These are phyloP conservation scores for Clarias laeviceps DNA, from an alignment of 2,797 vertebrate species.

Conservation along the genomic window DNA sequence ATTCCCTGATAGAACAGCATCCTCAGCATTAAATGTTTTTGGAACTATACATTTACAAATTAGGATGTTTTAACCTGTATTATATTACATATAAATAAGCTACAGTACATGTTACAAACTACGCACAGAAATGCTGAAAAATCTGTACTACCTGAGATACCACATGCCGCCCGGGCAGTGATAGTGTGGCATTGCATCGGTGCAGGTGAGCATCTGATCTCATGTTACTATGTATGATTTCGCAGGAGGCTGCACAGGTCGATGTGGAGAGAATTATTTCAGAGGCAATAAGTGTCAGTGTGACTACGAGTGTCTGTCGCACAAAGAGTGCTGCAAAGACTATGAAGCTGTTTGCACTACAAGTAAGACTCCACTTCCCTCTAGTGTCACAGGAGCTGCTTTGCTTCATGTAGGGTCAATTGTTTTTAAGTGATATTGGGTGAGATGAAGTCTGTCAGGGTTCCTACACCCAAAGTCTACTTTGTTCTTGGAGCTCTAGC, in stretches of 20 bases:
- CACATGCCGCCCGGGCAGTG: too few relatives aligned
- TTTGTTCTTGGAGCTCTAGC: background rate
- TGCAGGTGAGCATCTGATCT: background rate
- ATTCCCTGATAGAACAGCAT: background rate
- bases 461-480: background rate
- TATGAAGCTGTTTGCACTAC: slow-evolving; percentile 83
- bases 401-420: background rate
- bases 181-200: background rate
- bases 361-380: slow-evolving; percentile 71
- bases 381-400: background rate
- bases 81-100: background rate
- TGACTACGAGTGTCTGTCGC: slow-evolving; percentile 86
- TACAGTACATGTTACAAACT: too few relatives aligned
- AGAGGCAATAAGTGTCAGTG: slow-evolving; percentile 87
- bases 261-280: slow-evolving; percentile 87
- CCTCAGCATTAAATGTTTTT: background rate
- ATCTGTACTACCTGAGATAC: background rate
- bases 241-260: slow-evolving; percentile 82
- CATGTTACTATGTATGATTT: background rate
- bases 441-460: background rate
- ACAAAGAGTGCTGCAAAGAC: slow-evolving; percentile 90
- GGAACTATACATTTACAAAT: background rate
- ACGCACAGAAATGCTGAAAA: background rate
- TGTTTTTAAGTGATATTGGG: background rate
- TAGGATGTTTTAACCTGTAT: background rate